phyloP scores from a whole-genome alignment of 1,140 invertebrate genomes.

The Triops longicaudatus region DNA sequence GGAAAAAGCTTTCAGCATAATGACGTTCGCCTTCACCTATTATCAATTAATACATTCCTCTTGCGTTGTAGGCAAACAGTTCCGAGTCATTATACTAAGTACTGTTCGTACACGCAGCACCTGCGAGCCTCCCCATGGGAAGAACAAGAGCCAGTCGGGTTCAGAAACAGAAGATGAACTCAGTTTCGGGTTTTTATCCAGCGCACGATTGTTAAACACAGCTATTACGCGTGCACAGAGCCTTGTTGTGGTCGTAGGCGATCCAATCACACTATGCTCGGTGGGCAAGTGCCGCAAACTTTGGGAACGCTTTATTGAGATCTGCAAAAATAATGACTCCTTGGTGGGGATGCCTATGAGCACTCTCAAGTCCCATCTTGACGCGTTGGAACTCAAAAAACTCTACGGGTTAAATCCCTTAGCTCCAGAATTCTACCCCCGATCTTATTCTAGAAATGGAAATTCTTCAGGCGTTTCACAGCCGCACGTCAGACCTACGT shows the following conservation, averaged over 20 bases:
- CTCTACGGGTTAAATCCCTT: constrained; percentile 69
- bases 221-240: constrained; percentile 78
- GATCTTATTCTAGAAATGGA: constrained; percentile 31
- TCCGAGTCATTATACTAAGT: constrained; percentile 72
- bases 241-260: constrained; percentile 77
- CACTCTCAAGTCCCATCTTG: constrained; percentile 56
- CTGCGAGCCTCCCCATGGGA: constrained; percentile 40
- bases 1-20: neutral
- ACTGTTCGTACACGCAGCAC: constrained; percentile 70
- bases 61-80: constrained; percentile 59
- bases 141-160: neutral
- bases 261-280: constrained; percentile 73
- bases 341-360: constrained; percentile 64
- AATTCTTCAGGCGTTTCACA: neutral
- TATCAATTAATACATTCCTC: neutral
- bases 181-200: constrained; percentile 78
- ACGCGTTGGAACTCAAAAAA: constrained; percentile 62
- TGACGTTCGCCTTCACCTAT: neutral
- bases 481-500: neutral
- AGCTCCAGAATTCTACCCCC: constrained; percentile 69
- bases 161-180: constrained; percentile 39
- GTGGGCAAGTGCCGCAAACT: constrained; percentile 72
- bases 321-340: constrained; percentile 62
- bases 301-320: constrained; percentile 71
- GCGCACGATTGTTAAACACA: constrained; percentile 74